Percentiles rank a stretch among this genome's conserved stretches.
phyloP scores from a whole-genome alignment of 2,113 vertebrate species.

The Etheostoma cragini region DNA sequence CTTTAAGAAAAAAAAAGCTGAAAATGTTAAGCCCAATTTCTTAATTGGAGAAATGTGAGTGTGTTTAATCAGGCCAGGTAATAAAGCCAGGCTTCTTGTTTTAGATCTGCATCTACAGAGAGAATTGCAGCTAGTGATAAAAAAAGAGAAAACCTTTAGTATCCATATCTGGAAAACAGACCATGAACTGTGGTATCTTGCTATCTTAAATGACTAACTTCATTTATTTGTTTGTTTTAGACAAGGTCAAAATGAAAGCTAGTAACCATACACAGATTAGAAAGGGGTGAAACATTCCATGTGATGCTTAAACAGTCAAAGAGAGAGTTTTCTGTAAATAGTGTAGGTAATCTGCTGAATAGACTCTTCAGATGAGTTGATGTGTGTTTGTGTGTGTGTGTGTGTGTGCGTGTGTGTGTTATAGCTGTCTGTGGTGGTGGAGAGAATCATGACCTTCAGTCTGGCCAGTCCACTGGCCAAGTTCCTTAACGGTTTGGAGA shows the following conservation, averaged over 20 bases:
- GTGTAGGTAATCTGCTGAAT: not conserved
- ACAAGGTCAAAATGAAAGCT: not conserved
- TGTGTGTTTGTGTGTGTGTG: not conserved
- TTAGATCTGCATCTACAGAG: not conserved
- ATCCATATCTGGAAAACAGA: not conserved
- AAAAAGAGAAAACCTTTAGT: not conserved
- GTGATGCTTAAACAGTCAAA: not conserved
- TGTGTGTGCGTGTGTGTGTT: conserved; percentile 5
- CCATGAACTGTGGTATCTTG: not conserved
- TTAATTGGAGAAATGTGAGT: not conserved
- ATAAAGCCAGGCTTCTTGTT: not conserved
- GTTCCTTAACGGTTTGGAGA: conserved; percentile 97
- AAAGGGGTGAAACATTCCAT: not conserved
- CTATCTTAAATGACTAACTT: no score
- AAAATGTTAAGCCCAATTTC: no score
- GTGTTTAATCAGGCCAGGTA: not conserved
- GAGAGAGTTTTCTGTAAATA: not conserved
- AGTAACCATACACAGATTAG: not conserved
- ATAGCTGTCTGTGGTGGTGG: conserved; percentile 92
- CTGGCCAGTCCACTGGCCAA: conserved; percentile 94
- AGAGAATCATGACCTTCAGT: conserved; percentile 91
- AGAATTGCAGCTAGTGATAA: not conserved
- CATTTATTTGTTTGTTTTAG: not conserved
- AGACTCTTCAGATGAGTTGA: not conserved
- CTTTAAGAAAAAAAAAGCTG: no score